Evolutionary conservation across 2,888 invertebrate genomes (phyloP), one percentile per base, ranked within the genome.

Genomic region (Hipparchia sbordonii): DNA sequence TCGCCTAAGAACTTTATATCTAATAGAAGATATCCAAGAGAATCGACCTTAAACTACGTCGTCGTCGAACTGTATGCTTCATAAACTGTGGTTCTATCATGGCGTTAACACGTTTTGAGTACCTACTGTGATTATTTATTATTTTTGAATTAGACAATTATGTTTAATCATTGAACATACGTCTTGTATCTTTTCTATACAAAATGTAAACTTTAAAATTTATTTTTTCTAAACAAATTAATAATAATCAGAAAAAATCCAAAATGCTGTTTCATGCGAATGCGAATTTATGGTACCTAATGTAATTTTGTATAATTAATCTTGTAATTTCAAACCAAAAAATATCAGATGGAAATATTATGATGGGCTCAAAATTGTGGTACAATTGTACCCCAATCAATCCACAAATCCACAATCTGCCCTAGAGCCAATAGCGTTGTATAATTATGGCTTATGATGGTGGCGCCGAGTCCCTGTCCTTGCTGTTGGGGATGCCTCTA

Each of bases 61-160:
- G 3, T 33, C 23, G 9, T 7, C 51, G 2, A 52, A 65, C 52
- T 65, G 65, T 65, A 52, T 65, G 65, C 9, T 52, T 65, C 10
- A 13, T 52, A 65, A 65, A 69, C 66, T 69, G 69, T 57, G 23
- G 51, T 52, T 52, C 69, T 61, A 52, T 60, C 63, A 45, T 72
- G 13, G 39, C 46, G 54, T 71, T 52, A 52, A 59, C 23, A 33
- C 60, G 39, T 56, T 71, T 76, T 69, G 66, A 39, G 39, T 39
- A 39, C 69, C 13, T 71, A 66, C 74, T 76, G 74, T 76, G 76
- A 74, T 76, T 74, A 72, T 10, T 54, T 59, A 59, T 75, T 71
- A 48, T 59, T 52, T 61, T 60, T 69, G 52, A 66, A 57, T 73
- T 72, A 67, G 73, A 46, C 71, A 65, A 46, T 54, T 66, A 51